Base-by-base conservation (phyloP, 2,113 vertebrate species). In the Rhineura floridana region DNA sequence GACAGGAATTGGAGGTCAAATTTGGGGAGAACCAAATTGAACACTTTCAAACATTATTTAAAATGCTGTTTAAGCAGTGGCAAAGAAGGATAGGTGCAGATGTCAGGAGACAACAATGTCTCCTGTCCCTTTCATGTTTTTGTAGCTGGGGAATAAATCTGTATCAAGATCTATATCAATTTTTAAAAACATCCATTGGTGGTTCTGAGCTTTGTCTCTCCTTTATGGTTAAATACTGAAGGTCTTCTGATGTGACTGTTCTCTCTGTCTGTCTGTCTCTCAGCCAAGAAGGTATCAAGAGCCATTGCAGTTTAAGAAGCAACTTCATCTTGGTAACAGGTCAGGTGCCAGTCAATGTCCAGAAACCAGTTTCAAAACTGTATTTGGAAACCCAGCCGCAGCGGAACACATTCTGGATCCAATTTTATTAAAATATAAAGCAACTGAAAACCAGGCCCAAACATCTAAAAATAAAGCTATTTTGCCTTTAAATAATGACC, bases 251-350 rank as follows among this genome's bases (percentile, higher is more conserved):
- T 55, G 6, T 80, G 33, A 72, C 17, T 79, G 15, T 10, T 91
- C 7, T 85, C 75, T 39, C 70, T 70, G 44, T 89, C 91, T n/a
- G n/a, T 87, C 90, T 88, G 88, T 92, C 70, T 91, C 30, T 83
- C 77, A 96, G 94, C 67, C 91, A 92, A 80, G 12, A 50, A 70
- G 89, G 59, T 93, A 91, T 79, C 91, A 89, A 91, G 91, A 92
- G 91, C 83, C 17, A 78, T 81, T 46, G 4, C 55, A 88, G 90
- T 88, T 88, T 81, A 67, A 50, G 67, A 88, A 91, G 76, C 90
- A 93, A 90, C 65, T 70, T 87, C 72, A 88, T 89, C 88, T 46
- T 86, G 89, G 92, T 78, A 87, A 93, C 62, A 87, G 92, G 48
- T 33, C 50, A 15, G 69, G 69, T 55, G 85, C 19, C 81, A 83